These are phyloP conservation scores for Kryptolebias marmoratus DNA, from an alignment of 2,113 vertebrate genomes.

Conservation along the genomic window DNA sequence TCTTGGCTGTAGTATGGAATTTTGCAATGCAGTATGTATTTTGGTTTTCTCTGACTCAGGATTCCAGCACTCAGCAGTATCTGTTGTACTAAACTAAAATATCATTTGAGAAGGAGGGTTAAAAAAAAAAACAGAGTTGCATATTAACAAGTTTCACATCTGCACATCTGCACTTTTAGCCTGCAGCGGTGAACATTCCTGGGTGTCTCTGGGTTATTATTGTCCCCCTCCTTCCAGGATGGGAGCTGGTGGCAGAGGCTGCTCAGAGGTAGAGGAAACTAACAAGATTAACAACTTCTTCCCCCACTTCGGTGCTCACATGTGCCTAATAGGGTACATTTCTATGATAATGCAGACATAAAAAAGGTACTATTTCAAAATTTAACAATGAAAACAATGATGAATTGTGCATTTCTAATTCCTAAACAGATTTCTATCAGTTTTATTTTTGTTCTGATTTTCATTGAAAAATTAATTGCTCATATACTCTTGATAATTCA, in stretches of 20 bases:
- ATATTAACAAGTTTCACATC: slow-evolving; percentile 47
- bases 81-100: slow-evolving; percentile 11
- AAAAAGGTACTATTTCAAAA: slow-evolving; percentile 64
- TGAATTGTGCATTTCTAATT: slow-evolving; percentile 40
- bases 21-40: slow-evolving; percentile 19
- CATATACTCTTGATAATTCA: slow-evolving; percentile 65
- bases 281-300: slow-evolving; percentile 75
- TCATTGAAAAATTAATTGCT: slow-evolving; percentile 73
- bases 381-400: slow-evolving; percentile 67
- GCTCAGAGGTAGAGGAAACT: slow-evolving; percentile 56
- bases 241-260: slow-evolving; percentile 46
- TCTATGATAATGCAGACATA: slow-evolving; percentile 76
- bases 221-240: slow-evolving; percentile 50
- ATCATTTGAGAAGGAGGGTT: slow-evolving; percentile 25
- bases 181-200: slow-evolving; percentile 48
- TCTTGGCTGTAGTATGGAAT: slow-evolving; percentile 34
- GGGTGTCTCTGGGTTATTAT: slow-evolving; percentile 57
- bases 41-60: slow-evolving; percentile 37
- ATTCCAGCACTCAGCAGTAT: slow-evolving; percentile 44
- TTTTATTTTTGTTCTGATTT: slow-evolving; percentile 59
- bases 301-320: slow-evolving; percentile 55
- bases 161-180: slow-evolving; percentile 27
- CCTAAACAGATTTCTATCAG: slow-evolving; percentile 61
- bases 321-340: slow-evolving; percentile 70
- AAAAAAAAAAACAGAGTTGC: slow-evolving; percentile 40